Conservation (phyloP, 2,797 vertebrate genomes). For the Spea hammondii region DNA sequence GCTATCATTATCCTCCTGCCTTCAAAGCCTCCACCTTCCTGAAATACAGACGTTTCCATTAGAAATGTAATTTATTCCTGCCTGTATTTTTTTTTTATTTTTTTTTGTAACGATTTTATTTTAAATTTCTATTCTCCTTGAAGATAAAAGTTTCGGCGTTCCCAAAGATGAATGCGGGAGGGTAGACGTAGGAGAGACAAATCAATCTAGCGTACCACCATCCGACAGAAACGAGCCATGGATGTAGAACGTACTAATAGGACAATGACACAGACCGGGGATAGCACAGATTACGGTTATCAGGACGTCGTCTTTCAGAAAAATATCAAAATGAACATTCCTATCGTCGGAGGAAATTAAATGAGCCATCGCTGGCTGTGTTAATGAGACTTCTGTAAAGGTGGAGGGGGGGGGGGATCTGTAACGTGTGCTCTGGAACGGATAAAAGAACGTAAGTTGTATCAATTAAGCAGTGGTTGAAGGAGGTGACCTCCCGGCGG, state of each 20-base stretch:
- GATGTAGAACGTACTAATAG: constrained; percentile 24
- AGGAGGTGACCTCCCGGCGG: no score
- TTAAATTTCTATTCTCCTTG: constrained; percentile 34
- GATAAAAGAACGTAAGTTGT: no score
- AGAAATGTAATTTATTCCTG: constrained; percentile 48
- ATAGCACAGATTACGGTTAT: constrained; percentile 28
- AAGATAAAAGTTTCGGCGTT: constrained; percentile 41
- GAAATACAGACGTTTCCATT: constrained; percentile 49
- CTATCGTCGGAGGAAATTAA: constrained; percentile 33
- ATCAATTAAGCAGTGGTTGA: no score
- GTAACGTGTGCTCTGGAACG: not conserved
- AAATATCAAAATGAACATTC: constrained; percentile 29
- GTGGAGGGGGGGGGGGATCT: not conserved
- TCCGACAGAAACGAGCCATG: constrained; percentile 43
- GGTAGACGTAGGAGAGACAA: constrained; percentile 10
- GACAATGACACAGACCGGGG: constrained; percentile 11
- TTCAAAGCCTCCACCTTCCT: constrained; percentile 41
- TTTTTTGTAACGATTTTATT: constrained; percentile 17
- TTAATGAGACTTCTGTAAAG: not conserved
- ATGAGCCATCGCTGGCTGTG: constrained; percentile 27
- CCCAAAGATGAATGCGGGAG: constrained; percentile 22
- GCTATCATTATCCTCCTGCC: constrained; percentile 42
- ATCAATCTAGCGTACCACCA: constrained; percentile 11
- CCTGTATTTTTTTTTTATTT: constrained; percentile 11
- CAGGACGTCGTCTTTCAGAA: constrained; percentile 32